Evolutionary conservation across 2,113 vertebrate genomes (phyloP), one percentile per base, ranked within the genome.

Genomic region (Scortum barcoo): DNA sequence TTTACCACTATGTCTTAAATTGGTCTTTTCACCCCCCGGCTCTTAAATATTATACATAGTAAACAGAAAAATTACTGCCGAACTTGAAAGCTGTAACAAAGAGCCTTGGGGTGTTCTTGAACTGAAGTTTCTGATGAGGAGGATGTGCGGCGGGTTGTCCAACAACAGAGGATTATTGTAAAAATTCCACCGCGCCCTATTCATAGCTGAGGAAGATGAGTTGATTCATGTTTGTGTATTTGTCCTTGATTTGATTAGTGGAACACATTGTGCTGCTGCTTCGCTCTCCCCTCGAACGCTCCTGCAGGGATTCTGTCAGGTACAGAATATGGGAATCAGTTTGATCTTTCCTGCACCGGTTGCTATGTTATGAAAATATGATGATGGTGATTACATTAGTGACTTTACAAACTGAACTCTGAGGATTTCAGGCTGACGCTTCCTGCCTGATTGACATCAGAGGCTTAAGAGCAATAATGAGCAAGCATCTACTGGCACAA

Each of bases 91-190:
- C 17, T 75, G 44, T 42, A 46, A 78, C 57, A 76, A 67, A 86
- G 72, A 67, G 69, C 76, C 61, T 63, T 6, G 3, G 60, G 69
- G 13, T 87, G 24, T 82, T 83, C 71, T 62, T 46, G 10, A 73
- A 65, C 4, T 68, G 28, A 77, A 80, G 62, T 72, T 89, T 67
- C n/a, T 72, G 50, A 84, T 75, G 48, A 72, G 81, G 56, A 82
- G 66, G 42, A 82, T 62, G 22, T 68, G 26, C 24, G 62, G 58
- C 36, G 62, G 54, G 42, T 72, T 16, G 51, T 66, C 48, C 10
- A 30, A 42, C 53, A 57, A 65, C 3, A 60, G n/a, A 75, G 1
- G 12, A 36, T 78, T 20, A 28, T 36, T 70, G n/a, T 69, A 5
- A 81, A 62, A 63, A 81, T 76, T 50, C 7, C 8, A 46, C 1